Base-by-base conservation (phyloP, 1,140 invertebrate species). In the Leguminivora glycinivorella region DNA sequence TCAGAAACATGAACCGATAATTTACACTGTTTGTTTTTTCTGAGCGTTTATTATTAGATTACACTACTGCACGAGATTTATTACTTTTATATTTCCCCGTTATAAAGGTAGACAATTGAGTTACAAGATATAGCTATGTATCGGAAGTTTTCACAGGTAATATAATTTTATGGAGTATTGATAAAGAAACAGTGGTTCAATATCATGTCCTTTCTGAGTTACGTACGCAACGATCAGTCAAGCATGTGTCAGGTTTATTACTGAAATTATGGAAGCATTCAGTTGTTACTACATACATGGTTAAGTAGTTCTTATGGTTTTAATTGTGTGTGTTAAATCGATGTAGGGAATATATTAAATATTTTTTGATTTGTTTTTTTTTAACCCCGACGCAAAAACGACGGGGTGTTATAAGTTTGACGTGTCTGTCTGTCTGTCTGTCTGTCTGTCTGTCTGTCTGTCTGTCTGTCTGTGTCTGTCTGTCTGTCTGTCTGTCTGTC, bases 41-140 rank as follows among this genome's bases (percentile, higher is more conserved):
- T 52, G 6, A 19, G 6, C 43, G 43, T 19, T 52, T 52, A 9
- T 19, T 52, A 9, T 10, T 52, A 10, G 7, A 22, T 7, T 52
- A 52, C 7, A 6, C 4, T 52, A 22, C 47, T 52, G 47, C 7
- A 1, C 0, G 9, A 19, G 0, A 5, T 9, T 22, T 52, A 22
- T 52, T 52, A 19, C 19, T 52, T 6, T 52, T 22, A 10, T 52
- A 22, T 6, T 1, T 47, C 17, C 34, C 34, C 43, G 43, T 22
- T 22, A n/a, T 52, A 52, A 52, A 52, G 47, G 47, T 52, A 52
- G 47, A 52, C 47, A 52, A 52, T 52, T 22, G 47, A 52, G 47
- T 52, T 52, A 52, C 47, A 52, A 52, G 17, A 22, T 52, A 52
- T 19, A 52, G 17, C 47, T 22, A 52, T 52, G 22, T 4, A 19